Conservation (phyloP, 2,888 invertebrate genomes). For the Melanostoma mellinum region DNA sequence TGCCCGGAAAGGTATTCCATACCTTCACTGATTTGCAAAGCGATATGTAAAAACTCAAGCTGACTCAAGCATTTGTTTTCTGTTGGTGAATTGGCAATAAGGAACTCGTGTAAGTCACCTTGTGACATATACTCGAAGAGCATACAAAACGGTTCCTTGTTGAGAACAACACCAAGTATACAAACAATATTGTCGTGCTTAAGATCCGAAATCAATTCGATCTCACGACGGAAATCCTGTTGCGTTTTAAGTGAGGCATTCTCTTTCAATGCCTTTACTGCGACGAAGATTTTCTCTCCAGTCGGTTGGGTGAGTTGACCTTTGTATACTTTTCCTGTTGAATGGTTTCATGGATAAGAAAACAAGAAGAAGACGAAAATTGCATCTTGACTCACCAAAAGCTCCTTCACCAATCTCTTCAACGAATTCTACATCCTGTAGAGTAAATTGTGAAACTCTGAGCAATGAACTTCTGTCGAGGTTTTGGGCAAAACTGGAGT, state of each 20-base stretch:
- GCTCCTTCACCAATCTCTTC: conserved; percentile 98
- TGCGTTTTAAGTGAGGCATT: conserved; percentile 95
- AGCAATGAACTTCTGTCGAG: conserved; percentile 81
- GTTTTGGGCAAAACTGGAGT: conserved; percentile 81
- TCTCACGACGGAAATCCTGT: conserved; percentile 96
- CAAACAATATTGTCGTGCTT: conserved; percentile 98
- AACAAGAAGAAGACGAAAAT: background rate
- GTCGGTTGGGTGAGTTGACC: conserved; percentile 91
- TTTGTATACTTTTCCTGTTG: conserved; percentile 91
- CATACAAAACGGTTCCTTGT: conserved; percentile 96
- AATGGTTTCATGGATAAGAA: background rate
- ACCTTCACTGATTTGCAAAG: conserved; percentile 91
- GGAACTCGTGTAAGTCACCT: conserved; percentile 97
- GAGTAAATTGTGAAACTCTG: conserved; percentile 92
- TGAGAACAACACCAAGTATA: conserved; percentile 94
- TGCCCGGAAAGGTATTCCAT: conserved; percentile 95
- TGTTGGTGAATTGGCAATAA: conserved; percentile 94
- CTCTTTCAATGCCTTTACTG: conserved; percentile 96
- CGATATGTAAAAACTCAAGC: conserved; percentile 94
- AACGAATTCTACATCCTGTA: conserved; percentile 92
- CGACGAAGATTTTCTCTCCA: conserved; percentile 89
- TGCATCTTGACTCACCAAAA: conserved; percentile 85
- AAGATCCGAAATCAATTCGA: conserved; percentile 96
- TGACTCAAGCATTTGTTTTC: conserved; percentile 90
- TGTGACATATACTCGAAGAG: conserved; percentile 98